Evolutionary conservation across 2,113 vertebrate species (phyloP).

Genomic region (Embiotoca jacksoni): DNA sequence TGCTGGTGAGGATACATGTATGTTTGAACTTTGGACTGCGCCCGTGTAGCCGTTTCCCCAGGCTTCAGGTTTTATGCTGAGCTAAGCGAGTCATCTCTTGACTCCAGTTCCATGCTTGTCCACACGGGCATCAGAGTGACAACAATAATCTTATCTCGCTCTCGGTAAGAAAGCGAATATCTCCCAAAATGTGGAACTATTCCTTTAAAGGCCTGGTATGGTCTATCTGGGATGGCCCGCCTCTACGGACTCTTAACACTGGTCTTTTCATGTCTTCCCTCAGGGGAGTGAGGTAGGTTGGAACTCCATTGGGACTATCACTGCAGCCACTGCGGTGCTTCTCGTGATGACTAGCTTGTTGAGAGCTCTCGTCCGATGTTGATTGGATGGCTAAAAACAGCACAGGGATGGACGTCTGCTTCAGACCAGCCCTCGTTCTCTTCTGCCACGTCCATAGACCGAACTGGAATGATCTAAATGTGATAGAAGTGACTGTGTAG

Average conservation of each 20-base stretch:
- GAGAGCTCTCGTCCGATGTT: slow-evolving; percentile 76
- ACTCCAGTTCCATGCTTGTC: not conserved
- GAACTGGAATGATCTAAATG: slow-evolving; percentile 47
- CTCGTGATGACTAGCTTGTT: slow-evolving; percentile 79
- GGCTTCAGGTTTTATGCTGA: slow-evolving; percentile 7
- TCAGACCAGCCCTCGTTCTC: slow-evolving; percentile 57
- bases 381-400: slow-evolving; percentile 66
- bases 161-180: slow-evolving; percentile 20
- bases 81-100: not conserved
- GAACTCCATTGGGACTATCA: slow-evolving; percentile 81
- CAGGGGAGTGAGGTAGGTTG: slow-evolving; percentile 77
- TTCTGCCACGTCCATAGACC: slow-evolving; percentile 55
- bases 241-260: slow-evolving; percentile 25
- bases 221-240: slow-evolving; percentile 13
- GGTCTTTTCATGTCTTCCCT: slow-evolving; percentile 58
- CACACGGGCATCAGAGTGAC: not conserved
- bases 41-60: not conserved
- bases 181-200: slow-evolving; percentile 23
- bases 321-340: slow-evolving; percentile 72
- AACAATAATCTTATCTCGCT: slow-evolving; percentile 19
- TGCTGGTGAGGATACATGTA: not conserved
- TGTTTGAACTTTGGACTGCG: not conserved
- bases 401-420: slow-evolving; percentile 62
- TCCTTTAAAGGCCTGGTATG: not conserved
- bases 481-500: slow-evolving; percentile 22